Evolutionary conservation across 2,888 invertebrate species (phyloP), one percentile per base, ranked within the genome.

Genomic region (Teleiodes luculella): DNA sequence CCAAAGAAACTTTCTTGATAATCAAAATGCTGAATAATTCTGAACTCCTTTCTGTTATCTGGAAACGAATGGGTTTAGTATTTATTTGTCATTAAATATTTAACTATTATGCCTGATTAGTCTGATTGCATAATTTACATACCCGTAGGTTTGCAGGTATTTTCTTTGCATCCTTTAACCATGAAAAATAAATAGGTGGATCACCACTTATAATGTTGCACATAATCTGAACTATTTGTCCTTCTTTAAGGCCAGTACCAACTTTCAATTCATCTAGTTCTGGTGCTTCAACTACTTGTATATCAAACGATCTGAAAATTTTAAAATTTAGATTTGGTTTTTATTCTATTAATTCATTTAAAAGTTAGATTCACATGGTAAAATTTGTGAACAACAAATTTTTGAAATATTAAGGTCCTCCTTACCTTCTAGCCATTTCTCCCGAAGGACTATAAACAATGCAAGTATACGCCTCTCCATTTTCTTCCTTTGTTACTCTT

Each of bases 201-300:
- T 94, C 94, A 33, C 94, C 94, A 37, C 93, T 86, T 33, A 94
- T 93, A 48, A 95, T 94, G 57, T 94, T 94, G 72, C 95, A 96
- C 1, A 96, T 94, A 39, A 96, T 95, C 78, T 96, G 94, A 30
- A 95, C 95, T 64, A 96, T 91, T 70, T 96, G 94, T 41, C 95
- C 95, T 87, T 96, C 94, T 81, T 95, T 95, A 1, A 96, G 83
- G 64, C 94, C 95, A 48, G 93, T 91, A 0, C 96, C 95, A 63
- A 97, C 94, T 41, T 92, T 91, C 60, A 97, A 94, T 46, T 96
- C 94, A 71, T 96, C 96, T 70, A 96, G 91, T 57, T 95, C 93
- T 20, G 96, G 96, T 0, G 96, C 96, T 86, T 89, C 90, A 64
- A 93, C 93, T 39, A 95, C 91, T 80, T 93, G 93, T 56, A 95